Evolutionary conservation across 2,113 vertebrate species (phyloP), one percentile per base, ranked within the genome.

Genomic region (Hemiscyllium ocellatum): DNA sequence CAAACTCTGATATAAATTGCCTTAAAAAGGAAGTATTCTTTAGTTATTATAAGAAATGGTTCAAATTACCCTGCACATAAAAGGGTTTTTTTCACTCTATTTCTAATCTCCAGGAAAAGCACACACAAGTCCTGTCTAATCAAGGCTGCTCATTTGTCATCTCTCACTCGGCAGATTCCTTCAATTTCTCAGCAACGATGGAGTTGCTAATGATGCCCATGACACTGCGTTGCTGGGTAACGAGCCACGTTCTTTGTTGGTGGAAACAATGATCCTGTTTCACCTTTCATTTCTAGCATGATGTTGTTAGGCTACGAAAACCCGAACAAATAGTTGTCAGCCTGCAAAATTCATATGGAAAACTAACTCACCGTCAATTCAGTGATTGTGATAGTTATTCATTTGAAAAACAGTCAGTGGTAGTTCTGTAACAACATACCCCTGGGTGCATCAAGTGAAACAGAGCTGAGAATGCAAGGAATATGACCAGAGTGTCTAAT

Each of bases 61-160:
- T 91, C 61, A 91, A 91, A 91, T 66, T 37, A 91, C 33, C 33
- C 37, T 91, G 65, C 56, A 91, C 33, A 66, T 5, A 65, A 66
- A 61, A 91, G 89, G 89, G 56, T 7, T 91, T n/a, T 65, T 66
- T n/a, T 47, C 42, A 91, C 89, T 91, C 89, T n/a, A 37, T 66
- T 66, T 66, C 66, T 56, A 66, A 66, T 91, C 89, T 91, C 56
- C 20, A 61, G 66, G 89, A 91, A 42, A 20, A 66, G 56, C 89
- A 20, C 61, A 20, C 61, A 91, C 61, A 91, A 37, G 61, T 91
- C 89, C 89, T 65, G 37, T 91, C 89, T 91, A 91, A 91, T 66
- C 29, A 91, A 91, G 61, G 89, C 61, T 66, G 33, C 56, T 91
- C 89, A 91, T 66, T 91, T 91, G 89, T 91, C 61, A 91, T 91